phyloP scores from a whole-genome alignment of 2,888 invertebrate genomes.

The Ptychoptera albimana region DNA sequence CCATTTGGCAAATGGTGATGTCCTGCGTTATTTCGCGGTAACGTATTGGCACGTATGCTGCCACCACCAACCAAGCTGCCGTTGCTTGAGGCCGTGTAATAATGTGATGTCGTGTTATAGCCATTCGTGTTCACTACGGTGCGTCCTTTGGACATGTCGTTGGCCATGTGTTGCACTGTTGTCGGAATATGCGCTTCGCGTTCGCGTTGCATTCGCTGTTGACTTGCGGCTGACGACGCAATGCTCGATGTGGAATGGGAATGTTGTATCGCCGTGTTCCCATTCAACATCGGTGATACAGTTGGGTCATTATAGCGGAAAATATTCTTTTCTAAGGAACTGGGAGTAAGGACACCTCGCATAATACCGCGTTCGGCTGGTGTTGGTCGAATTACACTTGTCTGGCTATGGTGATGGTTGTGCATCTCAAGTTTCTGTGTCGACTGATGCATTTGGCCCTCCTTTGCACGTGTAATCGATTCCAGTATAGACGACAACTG shows the following conservation, averaged over 20 bases:
- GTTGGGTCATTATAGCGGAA: conserved; percentile 32
- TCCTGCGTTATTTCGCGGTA: conserved; percentile 48
- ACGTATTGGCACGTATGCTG: conserved; percentile 43
- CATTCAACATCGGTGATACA: conserved; percentile 21
- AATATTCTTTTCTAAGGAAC: conserved; percentile 29
- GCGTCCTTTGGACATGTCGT: conserved; percentile 6
- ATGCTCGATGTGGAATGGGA: conserved; percentile 30
- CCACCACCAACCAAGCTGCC: conserved; percentile 25
- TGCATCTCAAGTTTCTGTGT: conserved; percentile 31
- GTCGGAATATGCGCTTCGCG: conserved; percentile 13
- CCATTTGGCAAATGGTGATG: conserved; percentile 5
- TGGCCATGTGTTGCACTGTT: conserved; percentile 15
- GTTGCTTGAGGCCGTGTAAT: conserved; percentile 12
- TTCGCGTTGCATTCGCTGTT: background rate
- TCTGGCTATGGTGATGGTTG: conserved; percentile 35
- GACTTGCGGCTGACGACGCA: conserved; percentile 17
- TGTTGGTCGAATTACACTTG: conserved; percentile 11
- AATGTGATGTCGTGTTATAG: conserved; percentile 12
- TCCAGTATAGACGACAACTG: conserved; percentile 54
- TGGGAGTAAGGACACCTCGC: conserved; percentile 29
- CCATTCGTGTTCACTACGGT: background rate
- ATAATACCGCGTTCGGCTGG: conserved; percentile 28
- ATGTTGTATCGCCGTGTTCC: conserved; percentile 19
- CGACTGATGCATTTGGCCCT: conserved; percentile 19
- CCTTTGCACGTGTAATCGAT: conserved; percentile 41